Conservation (phyloP, 2,113 vertebrate species). For the Phainopepla nitens region DNA sequence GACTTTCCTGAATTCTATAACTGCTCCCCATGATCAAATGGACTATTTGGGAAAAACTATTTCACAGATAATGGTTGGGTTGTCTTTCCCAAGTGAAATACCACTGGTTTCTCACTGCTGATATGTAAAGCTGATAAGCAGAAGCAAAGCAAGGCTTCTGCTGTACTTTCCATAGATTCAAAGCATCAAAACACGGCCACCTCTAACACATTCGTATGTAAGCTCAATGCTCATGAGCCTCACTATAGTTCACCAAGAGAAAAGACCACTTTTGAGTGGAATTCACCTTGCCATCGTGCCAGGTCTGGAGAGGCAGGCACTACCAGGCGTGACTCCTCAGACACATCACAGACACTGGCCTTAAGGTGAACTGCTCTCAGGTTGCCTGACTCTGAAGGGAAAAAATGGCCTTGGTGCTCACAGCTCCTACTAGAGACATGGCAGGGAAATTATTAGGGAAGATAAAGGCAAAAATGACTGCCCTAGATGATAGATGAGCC, state of each 20-base stretch:
- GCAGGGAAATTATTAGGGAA: neutral
- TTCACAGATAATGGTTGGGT: neutral
- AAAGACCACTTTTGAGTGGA: neutral
- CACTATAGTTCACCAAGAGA: neutral
- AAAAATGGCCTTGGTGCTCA: neutral
- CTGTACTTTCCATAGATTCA: neutral
- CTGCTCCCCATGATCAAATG: neutral
- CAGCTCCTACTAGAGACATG: neutral
- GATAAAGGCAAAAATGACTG: neutral
- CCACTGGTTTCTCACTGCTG: neutral
- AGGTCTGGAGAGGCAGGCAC: neutral
- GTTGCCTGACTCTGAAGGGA: neutral
- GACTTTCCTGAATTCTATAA: neutral
- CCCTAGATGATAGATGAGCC: neutral
- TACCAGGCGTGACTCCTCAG: neutral
- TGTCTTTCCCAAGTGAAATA: neutral
- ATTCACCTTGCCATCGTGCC: neutral
- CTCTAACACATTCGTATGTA: accelerated
- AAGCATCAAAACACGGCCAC: neutral
- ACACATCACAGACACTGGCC: neutral
- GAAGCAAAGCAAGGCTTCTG: neutral
- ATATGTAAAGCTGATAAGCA: neutral
- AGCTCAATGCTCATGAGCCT: neutral
- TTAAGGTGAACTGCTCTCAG: neutral
- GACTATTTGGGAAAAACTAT: neutral